Evolutionary conservation across 2,888 invertebrate genomes (phyloP).

Genomic region (Lobophora halterata): DNA sequence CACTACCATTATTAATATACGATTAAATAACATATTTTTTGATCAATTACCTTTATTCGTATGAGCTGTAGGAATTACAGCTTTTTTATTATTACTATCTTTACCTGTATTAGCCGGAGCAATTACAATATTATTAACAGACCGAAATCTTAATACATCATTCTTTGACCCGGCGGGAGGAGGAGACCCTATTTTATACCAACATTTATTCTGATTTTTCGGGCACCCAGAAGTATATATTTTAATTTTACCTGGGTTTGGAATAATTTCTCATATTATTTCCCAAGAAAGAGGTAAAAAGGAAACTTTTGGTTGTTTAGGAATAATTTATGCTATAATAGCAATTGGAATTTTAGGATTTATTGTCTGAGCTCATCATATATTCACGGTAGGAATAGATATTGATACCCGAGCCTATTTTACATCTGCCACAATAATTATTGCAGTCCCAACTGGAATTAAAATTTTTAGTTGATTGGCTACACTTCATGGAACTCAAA

Average conservation of each 20-base stretch:
- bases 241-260: conserved; percentile 91
- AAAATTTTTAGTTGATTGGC: conserved; percentile 90
- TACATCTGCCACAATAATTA: conserved; percentile 92
- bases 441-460: conserved; percentile 92
- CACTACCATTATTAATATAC: conserved; percentile 87
- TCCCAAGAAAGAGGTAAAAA: conserved; percentile 87
- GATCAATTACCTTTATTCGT: conserved; percentile 87
- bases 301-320: conserved; percentile 86
- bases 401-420: conserved; percentile 92
- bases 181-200: conserved; percentile 89
- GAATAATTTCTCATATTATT: conserved; percentile 90
- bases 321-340: conserved; percentile 92
- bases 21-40: conserved; percentile 79
- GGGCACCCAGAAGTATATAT: conserved; percentile 94
- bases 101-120: conserved; percentile 89
- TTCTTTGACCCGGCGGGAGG: conserved; percentile 91
- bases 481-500: conserved; percentile 83
- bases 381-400: conserved; percentile 92
- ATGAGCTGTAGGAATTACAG: conserved; percentile 83
- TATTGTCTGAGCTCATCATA: conserved; percentile 92
- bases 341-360: conserved; percentile 91
- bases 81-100: conserved; percentile 82
- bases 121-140: conserved; percentile 89
- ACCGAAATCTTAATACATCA: conserved; percentile 89
- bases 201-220: conserved; percentile 94